Evolutionary conservation across 2,113 vertebrate genomes (phyloP).

Genomic region (Lophura nycthemera): DNA sequence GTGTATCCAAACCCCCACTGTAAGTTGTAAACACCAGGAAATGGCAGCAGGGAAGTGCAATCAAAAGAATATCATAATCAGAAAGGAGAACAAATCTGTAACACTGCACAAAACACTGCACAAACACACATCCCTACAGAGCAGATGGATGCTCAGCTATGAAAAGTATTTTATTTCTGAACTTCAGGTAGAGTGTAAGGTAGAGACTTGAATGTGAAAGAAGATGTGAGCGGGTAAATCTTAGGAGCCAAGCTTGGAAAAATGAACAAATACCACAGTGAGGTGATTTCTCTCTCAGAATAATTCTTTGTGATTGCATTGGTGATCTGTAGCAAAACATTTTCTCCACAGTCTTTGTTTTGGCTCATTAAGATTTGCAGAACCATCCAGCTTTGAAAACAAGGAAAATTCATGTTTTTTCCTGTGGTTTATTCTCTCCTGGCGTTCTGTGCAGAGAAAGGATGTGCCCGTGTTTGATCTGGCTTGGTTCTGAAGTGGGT

Average conservation of each 20-base stretch:
- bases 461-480: background rate
- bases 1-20: background rate
- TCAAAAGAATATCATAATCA: background rate
- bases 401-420: background rate
- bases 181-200: background rate
- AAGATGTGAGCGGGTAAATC: background rate
- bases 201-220: background rate
- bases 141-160: background rate
- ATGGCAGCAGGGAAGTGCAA: background rate
- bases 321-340: background rate
- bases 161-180: background rate
- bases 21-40: background rate
- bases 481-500: background rate
- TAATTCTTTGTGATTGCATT: background rate
- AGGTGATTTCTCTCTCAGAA: background rate
- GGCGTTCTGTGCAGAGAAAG: background rate
- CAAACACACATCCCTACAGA: background rate
- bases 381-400: background rate
- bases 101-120: background rate
- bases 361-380: background rate
- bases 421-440: background rate
- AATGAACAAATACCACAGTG: background rate
- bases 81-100: background rate
- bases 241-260: background rate
- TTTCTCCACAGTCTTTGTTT: background rate